These are phyloP conservation scores for Neelides sp. DNA, from an alignment of 1,140 invertebrate genomes.

Conservation along the genomic window DNA sequence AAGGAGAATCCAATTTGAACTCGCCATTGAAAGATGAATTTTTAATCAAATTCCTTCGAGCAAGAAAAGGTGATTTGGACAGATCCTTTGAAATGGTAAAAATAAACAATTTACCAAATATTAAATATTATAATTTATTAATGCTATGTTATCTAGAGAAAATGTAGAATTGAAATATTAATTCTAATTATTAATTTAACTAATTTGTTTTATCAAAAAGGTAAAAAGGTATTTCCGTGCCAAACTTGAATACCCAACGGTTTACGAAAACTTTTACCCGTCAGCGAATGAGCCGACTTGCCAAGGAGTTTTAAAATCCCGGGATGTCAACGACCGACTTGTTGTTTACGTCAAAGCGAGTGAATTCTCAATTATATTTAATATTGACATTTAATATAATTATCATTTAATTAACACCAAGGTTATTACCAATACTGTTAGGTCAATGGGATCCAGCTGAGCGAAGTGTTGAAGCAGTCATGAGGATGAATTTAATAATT, in stretches of 20 bases:
- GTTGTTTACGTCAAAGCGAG: too few relatives aligned
- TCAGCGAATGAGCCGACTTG: too few relatives aligned
- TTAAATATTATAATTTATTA: not conserved
- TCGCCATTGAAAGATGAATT: slow-evolving; percentile 12
- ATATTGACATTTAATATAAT: too few relatives aligned
- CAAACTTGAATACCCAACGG: not conserved
- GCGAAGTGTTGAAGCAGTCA: too few relatives aligned
- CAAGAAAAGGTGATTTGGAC: slow-evolving; percentile 18
- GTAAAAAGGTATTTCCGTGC: not conserved
- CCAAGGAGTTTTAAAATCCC: too few relatives aligned
- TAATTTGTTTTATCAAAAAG: not conserved
- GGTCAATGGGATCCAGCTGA: too few relatives aligned
- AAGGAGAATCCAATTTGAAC: too few relatives aligned
- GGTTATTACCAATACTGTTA: too few relatives aligned
- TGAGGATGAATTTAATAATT: too few relatives aligned
- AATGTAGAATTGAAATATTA: not conserved
- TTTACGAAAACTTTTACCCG: not conserved
- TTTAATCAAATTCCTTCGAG: slow-evolving; percentile 10
- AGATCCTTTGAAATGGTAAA: slow-evolving; percentile 10
- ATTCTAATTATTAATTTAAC: not conserved
- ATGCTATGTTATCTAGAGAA: not conserved
- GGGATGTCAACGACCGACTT: too few relatives aligned
- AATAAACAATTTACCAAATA: not conserved
- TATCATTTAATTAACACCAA: too few relatives aligned
- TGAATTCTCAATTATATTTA: too few relatives aligned